Conservation (phyloP, 2,113 vertebrate species). For the Engystomops pustulosus region DNA sequence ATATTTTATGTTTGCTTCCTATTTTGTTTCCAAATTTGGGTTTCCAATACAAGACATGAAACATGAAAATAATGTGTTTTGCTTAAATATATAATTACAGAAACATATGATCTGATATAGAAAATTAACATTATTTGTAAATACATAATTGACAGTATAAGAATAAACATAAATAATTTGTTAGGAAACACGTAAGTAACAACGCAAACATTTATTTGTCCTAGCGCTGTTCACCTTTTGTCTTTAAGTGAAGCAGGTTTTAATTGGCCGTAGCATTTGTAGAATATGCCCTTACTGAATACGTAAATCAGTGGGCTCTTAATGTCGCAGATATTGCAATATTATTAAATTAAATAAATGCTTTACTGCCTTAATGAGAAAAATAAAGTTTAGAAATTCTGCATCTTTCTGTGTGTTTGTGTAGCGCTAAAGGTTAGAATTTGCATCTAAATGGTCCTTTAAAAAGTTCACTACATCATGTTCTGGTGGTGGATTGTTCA, state of each 20-base stretch:
- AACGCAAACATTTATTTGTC: constrained; percentile 49
- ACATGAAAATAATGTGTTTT: no score
- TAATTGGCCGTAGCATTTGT: constrained; percentile 41
- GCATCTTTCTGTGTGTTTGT: constrained; percentile 50
- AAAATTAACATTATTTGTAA: background rate
- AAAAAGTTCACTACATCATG: constrained; percentile 54
- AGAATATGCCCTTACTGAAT: constrained; percentile 28
- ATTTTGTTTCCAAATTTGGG: no score
- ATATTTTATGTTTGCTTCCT: no score
- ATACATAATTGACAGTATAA: background rate
- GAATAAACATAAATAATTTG: background rate
- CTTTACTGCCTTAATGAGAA: constrained; percentile 51
- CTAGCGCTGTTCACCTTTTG: constrained; percentile 29
- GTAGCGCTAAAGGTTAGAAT: constrained; percentile 55
- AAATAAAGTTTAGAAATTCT: constrained; percentile 56
- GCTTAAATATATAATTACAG: background rate
- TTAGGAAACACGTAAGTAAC: background rate
- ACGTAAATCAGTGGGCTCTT: constrained; percentile 26
- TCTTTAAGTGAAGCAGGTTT: constrained; percentile 21
- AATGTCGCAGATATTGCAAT: constrained; percentile 35
- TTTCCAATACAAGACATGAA: no score
- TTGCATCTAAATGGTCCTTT: constrained; percentile 57
- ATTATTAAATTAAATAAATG: constrained; percentile 57
- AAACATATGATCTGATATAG: background rate
- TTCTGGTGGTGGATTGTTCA: constrained; percentile 41